phyloP scores from a whole-genome alignment of 1,140 invertebrate genomes.

The Heliconius congener region DNA sequence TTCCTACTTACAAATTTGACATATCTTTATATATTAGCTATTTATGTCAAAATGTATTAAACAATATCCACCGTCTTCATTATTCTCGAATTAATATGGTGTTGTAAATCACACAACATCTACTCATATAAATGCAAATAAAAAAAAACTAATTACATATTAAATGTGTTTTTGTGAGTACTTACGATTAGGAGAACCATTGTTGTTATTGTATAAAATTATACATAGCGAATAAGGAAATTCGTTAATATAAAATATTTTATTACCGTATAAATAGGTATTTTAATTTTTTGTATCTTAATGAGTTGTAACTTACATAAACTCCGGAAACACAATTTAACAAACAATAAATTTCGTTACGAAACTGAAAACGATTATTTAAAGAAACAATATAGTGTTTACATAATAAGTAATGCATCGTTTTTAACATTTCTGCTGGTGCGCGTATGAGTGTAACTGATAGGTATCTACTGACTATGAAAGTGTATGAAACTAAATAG shows the following conservation, averaged over 20 bases:
- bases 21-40: too few relatives aligned
- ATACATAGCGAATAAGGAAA: neutral
- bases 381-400: conserved; percentile 41
- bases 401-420: conserved; percentile 15
- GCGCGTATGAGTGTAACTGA: conserved; percentile 3
- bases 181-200: neutral
- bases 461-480: conserved; percentile 8
- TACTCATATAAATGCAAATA: neutral
- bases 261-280: conserved; percentile 12
- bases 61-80: neutral
- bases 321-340: conserved; percentile 47
- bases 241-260: conserved; percentile 13
- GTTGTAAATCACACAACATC: neutral
- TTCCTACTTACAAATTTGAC: too few relatives aligned
- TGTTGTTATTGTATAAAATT: conserved; percentile 6
- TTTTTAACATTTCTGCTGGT: conserved; percentile 11
- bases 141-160: neutral
- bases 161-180: neutral
- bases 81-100: neutral
- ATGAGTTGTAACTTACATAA: conserved; percentile 42
- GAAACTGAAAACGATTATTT: conserved; percentile 53
- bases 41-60: too few relatives aligned
- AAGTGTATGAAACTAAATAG: neutral
- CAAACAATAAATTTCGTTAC: conserved; percentile 36
- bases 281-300: conserved; percentile 6